phyloP scores from a whole-genome alignment of 2,113 vertebrate genomes.

The Notiomystis cincta region DNA sequence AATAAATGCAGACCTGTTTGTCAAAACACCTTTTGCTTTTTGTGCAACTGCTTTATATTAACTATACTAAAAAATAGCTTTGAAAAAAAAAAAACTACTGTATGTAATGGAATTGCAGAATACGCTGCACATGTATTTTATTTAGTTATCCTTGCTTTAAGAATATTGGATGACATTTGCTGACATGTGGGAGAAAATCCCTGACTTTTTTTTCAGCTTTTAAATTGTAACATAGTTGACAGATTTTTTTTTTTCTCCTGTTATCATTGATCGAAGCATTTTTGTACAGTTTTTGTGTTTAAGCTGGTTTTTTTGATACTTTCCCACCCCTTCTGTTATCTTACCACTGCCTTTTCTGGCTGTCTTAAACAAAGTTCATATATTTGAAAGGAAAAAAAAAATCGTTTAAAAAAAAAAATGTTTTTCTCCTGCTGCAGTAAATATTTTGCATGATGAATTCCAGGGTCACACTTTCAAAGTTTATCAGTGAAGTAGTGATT shows the following conservation, averaged over 20 bases:
- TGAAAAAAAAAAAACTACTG: constrained; percentile 85
- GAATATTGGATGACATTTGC: constrained; percentile 82
- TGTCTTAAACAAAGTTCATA: constrained; percentile 80
- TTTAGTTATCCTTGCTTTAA: constrained; percentile 90
- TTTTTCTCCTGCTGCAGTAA: constrained; percentile 84
- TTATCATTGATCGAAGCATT: constrained; percentile 85
- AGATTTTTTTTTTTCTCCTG: constrained; percentile 77
- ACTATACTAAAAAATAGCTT: constrained; percentile 84
- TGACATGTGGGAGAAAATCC: constrained; percentile 84
- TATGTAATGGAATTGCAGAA: constrained; percentile 94
- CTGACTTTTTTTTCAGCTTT: constrained; percentile 78
- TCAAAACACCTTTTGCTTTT: constrained; percentile 91
- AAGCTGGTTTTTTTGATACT: constrained; percentile 85
- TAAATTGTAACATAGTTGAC: constrained; percentile 94
- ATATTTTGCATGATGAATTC: constrained; percentile 90
- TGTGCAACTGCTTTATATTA: constrained; percentile 94
- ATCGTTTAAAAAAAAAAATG: constrained; percentile 67
- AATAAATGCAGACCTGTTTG: constrained; percentile 84
- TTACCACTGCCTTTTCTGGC: constrained; percentile 84
- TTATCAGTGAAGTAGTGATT: constrained; percentile 87
- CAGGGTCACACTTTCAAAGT: constrained; percentile 83
- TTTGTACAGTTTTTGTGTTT: constrained; percentile 86
- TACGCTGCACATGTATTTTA: constrained; percentile 92
- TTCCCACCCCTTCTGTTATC: constrained; percentile 79
- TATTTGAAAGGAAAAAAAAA: constrained; percentile 78